These are phyloP conservation scores for Caenorhabditis brenneri DNA, from an alignment of 1,140 invertebrate species.

Conservation along the genomic window DNA sequence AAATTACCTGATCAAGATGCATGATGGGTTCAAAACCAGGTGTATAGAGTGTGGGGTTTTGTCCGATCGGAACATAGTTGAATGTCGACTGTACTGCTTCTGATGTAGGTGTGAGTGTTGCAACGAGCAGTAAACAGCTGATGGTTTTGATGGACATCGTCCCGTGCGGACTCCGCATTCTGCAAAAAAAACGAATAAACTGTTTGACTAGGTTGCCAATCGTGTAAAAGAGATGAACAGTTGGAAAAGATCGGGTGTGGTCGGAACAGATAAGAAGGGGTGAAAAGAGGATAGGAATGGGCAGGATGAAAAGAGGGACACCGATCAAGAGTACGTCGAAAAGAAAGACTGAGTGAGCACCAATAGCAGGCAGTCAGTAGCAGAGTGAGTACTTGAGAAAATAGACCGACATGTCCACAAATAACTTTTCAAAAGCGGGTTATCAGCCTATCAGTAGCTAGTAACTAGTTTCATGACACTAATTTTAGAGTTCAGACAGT, in stretches of 20 bases:
- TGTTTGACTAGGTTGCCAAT: background rate
- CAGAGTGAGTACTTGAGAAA: constrained; percentile 37
- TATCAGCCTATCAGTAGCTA: constrained; percentile 24
- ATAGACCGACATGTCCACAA: constrained; percentile 37
- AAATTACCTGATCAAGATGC: constrained; percentile 64
- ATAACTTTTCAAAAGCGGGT: constrained; percentile 38
- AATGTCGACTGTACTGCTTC: constrained; percentile 32
- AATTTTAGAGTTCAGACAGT: background rate
- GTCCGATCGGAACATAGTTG: constrained; percentile 45
- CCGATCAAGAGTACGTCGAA: constrained; percentile 37
- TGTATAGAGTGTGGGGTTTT: constrained; percentile 66
- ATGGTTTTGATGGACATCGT: background rate
- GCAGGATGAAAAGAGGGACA: background rate
- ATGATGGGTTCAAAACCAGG: constrained; percentile 69
- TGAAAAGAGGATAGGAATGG: background rate
- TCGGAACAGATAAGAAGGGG: constrained; percentile 4
- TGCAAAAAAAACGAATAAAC: background rate
- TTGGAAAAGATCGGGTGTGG: constrained; percentile 23
- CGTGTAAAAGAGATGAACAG: background rate
- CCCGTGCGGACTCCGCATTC: constrained; percentile 38
- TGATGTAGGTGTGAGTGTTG: background rate
- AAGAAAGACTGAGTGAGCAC: constrained; percentile 26
- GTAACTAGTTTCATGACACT: constrained; percentile 2
- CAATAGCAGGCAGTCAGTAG: constrained; percentile 41
- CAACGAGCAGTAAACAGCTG: background rate